Base-by-base conservation (phyloP, 2,113 vertebrate genomes). In the Columba livia region DNA sequence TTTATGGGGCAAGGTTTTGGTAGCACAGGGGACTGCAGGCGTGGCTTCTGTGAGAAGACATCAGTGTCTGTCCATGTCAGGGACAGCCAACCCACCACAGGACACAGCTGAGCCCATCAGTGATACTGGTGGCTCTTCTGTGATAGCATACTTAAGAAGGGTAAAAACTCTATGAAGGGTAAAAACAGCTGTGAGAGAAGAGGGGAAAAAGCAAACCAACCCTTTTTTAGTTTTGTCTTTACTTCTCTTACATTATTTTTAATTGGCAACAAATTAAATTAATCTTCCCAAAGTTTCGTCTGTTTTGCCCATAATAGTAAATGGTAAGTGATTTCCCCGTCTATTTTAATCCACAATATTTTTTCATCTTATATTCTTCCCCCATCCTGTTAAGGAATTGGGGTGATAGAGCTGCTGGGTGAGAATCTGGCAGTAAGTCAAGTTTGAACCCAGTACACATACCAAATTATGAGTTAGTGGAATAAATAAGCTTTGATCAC, bases 61-160 rank as follows among this genome's bases (percentile, higher is more conserved):
- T 18, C 44, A 38, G 40, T 16, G 12, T 48, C n/a, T 56, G 47
- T 5, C 15, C 7, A 2, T 2, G 5, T 4, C 0, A 0, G 18
- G 5, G 26, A 57, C 36, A 77, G 42, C 4, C 5, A 15, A 47
- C 9, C 24, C n/a, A n/a, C n/a, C n/a, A n/a, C n/a, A n/a, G n/a
- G n/a, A n/a, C n/a, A n/a, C n/a, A n/a, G n/a, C n/a, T 70, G 40
- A 62, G n/a, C 9, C 29, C 15, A 62, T 17, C 70, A 25, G n/a
- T 40, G 15, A 40, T 56, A 26, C 16, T 67, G 53, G 25, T 53
- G 44, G 12, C 25, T 28, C 9, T 53, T 64, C 54, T 65, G 25
- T 78, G 58, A 42, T 17, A 40, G 21, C 3, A 8, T n/a, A 14
- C 14, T 58, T 48, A 32, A 65, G 44, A 65, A 88, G 4, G 4